Conservation (phyloP, 2,888 invertebrate genomes). For the Cosmia trapezina region DNA sequence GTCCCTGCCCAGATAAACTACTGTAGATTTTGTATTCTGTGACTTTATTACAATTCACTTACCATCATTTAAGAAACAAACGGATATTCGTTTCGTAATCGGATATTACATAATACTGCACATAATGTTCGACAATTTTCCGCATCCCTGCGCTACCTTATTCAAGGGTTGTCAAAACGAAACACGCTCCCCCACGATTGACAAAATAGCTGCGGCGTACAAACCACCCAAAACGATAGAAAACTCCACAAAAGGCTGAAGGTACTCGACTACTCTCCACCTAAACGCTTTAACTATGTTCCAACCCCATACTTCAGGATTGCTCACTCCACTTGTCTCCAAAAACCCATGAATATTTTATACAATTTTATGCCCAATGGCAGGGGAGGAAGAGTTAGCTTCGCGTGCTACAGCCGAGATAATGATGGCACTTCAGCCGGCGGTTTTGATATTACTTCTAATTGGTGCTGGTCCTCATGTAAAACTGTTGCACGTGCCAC, state of each 20-base stretch:
- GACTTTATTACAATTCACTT: background rate
- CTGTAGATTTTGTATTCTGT: no score
- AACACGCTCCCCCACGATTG: conserved; percentile 83
- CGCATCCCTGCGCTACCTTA: conserved; percentile 68
- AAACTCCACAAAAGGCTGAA: conserved; percentile 88
- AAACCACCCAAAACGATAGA: conserved; percentile 86
- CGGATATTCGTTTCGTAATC: conserved; percentile 3
- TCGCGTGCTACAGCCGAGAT: conserved; percentile 80
- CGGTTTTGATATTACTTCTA: conserved; percentile 88
- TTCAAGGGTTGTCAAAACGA: conserved; percentile 84
- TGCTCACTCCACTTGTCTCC: conserved; percentile 91
- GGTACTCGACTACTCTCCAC: conserved; percentile 85
- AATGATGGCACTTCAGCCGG: conserved; percentile 89
- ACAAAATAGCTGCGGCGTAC: conserved; percentile 86
- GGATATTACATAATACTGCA: conserved; percentile 45
- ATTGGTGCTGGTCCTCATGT: conserved; percentile 87
- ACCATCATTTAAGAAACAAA: background rate
- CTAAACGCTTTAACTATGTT: conserved; percentile 90
- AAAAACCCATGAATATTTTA: conserved; percentile 86
- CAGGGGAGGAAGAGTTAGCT: conserved; percentile 77
- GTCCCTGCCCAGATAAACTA: no score
- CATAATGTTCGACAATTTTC: conserved; percentile 73
- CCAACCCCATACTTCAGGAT: conserved; percentile 88
- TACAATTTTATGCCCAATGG: conserved; percentile 80
- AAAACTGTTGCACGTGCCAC: conserved; percentile 89